Conservation (phyloP, 2,888 invertebrate species). For the Drosophila suboccidentalis region DNA sequence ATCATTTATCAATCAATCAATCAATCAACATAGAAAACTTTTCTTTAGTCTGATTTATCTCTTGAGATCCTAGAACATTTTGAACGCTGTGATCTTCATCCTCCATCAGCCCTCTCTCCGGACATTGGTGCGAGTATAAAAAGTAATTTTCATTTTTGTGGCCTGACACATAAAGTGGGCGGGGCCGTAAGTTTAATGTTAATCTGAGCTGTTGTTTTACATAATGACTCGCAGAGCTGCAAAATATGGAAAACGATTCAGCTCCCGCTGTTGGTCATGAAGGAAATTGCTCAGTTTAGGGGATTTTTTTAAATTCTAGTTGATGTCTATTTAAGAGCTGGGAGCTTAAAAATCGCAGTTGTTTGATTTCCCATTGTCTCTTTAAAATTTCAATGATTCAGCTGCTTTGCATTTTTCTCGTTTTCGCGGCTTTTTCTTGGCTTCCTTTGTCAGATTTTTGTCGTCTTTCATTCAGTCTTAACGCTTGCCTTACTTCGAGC, state of each 20-base stretch:
- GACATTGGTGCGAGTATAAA: not conserved
- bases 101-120: not conserved
- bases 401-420: conserved; percentile 13
- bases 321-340: conserved; percentile 9
- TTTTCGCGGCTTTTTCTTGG: conserved; percentile 18
- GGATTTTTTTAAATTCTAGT: not conserved
- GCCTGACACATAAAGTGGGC: conserved; percentile 14
- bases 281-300: conserved; percentile 1
- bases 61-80: not conserved
- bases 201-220: conserved; percentile 59
- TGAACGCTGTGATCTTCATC: not conserved
- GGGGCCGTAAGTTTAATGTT: conserved; percentile 37
- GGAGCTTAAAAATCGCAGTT: not conserved
- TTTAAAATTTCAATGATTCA: conserved; percentile 13
- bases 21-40: not conserved
- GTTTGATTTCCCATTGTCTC: not conserved
- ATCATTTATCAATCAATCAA: not conserved
- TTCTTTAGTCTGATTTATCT: too few species aligned
- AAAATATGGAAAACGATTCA: conserved; percentile 23
- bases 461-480: conserved; percentile 31
- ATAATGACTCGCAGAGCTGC: conserved; percentile 52
- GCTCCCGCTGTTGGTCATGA: not conserved
- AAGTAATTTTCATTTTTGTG: conserved; percentile 39
- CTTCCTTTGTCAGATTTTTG: conserved; percentile 17
- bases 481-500: conserved; percentile 35